These are phyloP conservation scores for Nansenia antarctica DNA, from an alignment of 2,113 vertebrate species.

Conservation along the genomic window DNA sequence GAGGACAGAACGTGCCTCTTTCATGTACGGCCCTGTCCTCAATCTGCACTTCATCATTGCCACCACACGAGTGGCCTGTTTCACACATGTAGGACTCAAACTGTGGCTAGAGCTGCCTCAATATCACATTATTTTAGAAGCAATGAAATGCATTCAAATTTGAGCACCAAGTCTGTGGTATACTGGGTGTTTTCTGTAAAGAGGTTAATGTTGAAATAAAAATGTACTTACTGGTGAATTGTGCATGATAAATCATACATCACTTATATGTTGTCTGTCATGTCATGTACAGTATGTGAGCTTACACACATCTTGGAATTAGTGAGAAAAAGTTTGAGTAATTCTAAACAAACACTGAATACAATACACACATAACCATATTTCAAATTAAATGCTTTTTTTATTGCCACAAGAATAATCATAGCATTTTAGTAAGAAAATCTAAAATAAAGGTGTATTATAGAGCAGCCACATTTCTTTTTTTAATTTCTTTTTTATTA, in stretches of 20 bases:
- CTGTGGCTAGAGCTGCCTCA: not conserved
- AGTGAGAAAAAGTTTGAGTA: not conserved
- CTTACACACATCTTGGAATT: not conserved
- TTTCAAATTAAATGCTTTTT: conserved; percentile 29
- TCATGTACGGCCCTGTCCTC: not conserved
- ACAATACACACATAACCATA: not conserved
- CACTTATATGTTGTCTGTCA: not conserved
- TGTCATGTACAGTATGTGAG: not conserved
- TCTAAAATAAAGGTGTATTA: conserved; percentile 47
- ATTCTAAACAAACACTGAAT: not conserved
- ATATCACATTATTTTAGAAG: not conserved
- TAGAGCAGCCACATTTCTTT: conserved; percentile 38
- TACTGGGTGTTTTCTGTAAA: not conserved
- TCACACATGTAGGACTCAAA: too few relatives aligned
- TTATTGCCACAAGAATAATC: conserved; percentile 58
- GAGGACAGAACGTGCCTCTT: conserved; percentile 16
- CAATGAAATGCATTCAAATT: not conserved
- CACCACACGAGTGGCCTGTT: conserved; percentile 6
- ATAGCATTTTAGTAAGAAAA: conserved; percentile 54
- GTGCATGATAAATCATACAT: not conserved
- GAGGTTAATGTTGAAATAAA: not conserved
- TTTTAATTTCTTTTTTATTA: too few relatives aligned
- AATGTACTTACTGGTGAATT: too few relatives aligned
- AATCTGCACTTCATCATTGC: not conserved
- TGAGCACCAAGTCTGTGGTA: not conserved